Evolutionary conservation across 2,113 vertebrate genomes (phyloP), one percentile per base, ranked within the genome.

Genomic region (Rhinogobius similis): DNA sequence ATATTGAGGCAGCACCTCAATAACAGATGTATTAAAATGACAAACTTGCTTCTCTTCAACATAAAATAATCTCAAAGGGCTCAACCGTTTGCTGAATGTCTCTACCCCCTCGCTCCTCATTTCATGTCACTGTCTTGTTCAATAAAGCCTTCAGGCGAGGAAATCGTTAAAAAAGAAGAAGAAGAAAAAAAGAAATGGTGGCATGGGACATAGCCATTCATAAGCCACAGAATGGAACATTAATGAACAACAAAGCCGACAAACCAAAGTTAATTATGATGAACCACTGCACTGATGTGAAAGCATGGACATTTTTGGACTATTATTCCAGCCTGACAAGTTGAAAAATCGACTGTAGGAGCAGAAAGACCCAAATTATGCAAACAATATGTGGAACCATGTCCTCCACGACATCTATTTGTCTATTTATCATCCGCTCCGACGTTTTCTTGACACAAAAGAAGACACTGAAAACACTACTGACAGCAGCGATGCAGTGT

Each of bases 401-500:
- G 70, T 69, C 72, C 13, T 13, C 62, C 0, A 58, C 67, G 61
- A 68, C 79, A 72, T 86, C 77, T 79, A 81, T 89, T 86, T 83
- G 79, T 74, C 72, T 75, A 81, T 90, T 87, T 84, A 84, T 89
- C 84, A 81, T 82, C 72, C 62, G 80, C 63, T 63, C 62, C n/a
- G 77, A 72, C 77, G 68, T 84, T 84, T 90, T 78, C 83, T 77
- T 82, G 85, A 83, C 83, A 86, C 82, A 46, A 74, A 75, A 65
- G 72, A 73, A 77, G 73, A 81, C 78, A 70, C 59, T 12, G 68
- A 78, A 84, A 84, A 76, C 83, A 70, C 72, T 83, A 77, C 82
- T 85, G 80, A 84, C 81, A 72, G 82, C 78, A 74, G 73, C 81
- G 81, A 72, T 20, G 81, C 83, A 72, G 21, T 21, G 78, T 85